Evolutionary conservation across 2,888 invertebrate genomes (phyloP), one percentile per base, ranked within the genome.

Genomic region (Brachypalpus laphriformis): DNA sequence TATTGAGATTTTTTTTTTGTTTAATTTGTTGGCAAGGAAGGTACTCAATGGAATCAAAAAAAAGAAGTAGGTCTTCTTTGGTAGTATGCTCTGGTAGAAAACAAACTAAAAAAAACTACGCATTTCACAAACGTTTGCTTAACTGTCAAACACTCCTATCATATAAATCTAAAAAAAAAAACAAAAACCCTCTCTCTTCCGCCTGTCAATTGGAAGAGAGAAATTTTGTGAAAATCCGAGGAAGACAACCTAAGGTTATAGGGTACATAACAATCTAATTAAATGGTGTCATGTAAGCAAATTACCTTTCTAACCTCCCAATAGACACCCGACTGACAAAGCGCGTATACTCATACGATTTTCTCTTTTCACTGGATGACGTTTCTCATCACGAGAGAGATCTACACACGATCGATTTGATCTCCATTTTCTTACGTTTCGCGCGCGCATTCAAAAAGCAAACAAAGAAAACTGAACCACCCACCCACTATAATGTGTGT

Each of bases 361-460:
- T 74, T 74, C 63, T 65, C 74, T 65, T 74, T 65, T 56, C 63
- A 42, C 63, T 20, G 0, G n/a, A 72, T 74, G 74, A 63, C 61
- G 59, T 63, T 74, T 63, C 54, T 56, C 42, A 49, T 42, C 20
- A 11, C 7, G 40, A 14, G 14, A 40, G 40, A 37, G 22, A 42
- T 28, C 31, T 66, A n/a, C 14, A 9, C 42, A 71, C 28, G 2
- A 54, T 54, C 51, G 61, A 42, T 31, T 28, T 31, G 28, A 72
- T 61, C 59, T 49, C 16, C 16, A 20, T 40, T 31, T 51, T 63
- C 22, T 22, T 63, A 28, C 9, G 14, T 45, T 59, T 72, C 9
- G 61, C 51, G 72, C 51, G 61, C 40, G 49, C 49, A 14, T 54
- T 34, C 31, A 18, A 22, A n/a, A 20, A 54, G 22, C 51, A 54